phyloP scores from a whole-genome alignment of 2,113 vertebrate genomes.

The Malurus alboscapulatus region DNA sequence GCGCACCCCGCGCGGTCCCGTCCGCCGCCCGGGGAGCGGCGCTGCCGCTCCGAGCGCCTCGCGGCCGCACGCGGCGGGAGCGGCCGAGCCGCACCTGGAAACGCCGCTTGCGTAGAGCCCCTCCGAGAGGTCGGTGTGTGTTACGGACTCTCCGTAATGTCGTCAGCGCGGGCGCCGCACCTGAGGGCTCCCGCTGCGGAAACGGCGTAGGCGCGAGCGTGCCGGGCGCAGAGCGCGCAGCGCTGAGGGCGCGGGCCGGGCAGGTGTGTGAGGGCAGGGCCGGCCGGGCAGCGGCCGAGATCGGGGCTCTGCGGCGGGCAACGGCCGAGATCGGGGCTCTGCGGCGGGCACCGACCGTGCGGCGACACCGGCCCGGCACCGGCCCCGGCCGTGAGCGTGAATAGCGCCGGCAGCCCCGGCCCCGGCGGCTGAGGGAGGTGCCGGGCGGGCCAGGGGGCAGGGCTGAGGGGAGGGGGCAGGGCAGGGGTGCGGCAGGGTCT shows the following conservation, averaged over 20 bases:
- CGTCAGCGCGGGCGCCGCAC: constrained; percentile 15
- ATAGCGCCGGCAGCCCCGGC: background rate
- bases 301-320: too few species aligned
- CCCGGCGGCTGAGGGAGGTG: background rate
- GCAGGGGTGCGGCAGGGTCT: background rate
- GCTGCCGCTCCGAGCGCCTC: background rate
- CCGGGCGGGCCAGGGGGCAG: background rate
- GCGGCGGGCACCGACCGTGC: background rate
- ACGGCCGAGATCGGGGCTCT: too few species aligned
- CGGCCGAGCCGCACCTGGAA: background rate
- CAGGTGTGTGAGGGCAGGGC: background rate
- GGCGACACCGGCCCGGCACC: background rate
- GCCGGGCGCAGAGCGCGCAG: background rate
- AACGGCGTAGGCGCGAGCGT: background rate
- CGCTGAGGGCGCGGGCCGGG: background rate
- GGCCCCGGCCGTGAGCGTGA: too few species aligned
- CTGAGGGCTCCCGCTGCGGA: constrained; percentile 13
- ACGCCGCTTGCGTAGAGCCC: constrained; percentile 13
- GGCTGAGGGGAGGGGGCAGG: background rate
- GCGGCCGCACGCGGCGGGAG: background rate
- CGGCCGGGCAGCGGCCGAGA: background rate
- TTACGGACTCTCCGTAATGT: constrained; percentile 46
- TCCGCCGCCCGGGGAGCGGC: background rate
- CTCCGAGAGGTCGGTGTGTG: constrained; percentile 10
- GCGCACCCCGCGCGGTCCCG: background rate